Evolutionary conservation across 2,888 invertebrate genomes (phyloP), one percentile per base, ranked within the genome.

Genomic region (Diadegma fenestrale): DNA sequence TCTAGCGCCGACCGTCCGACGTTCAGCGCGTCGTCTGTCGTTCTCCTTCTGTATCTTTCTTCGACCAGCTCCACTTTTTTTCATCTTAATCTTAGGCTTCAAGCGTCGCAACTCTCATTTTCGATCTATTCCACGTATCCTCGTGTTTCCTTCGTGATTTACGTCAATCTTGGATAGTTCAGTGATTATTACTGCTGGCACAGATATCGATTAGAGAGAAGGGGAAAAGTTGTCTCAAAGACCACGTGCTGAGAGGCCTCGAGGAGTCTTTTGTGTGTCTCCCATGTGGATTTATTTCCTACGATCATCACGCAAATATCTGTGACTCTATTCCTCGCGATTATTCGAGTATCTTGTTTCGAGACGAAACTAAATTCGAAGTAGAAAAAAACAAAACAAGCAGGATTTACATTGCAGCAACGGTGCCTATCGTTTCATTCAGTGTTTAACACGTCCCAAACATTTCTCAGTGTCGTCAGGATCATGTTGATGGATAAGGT

Each of bases 1-100:
- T 92, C 91, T 91, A 92, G 92, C 91, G 90, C 90, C 93, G 93
- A 93, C 93, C 91, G 90, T 88, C 88, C 88, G 89, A 89, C 90
- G 89, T 87, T 89, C 89, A 87, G 87, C 88, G 86, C 82, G 85
- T 72, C 87, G 86, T 76, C 81, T 78, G 75, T 80, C 73, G 77
- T 72, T 82, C 82, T 77, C 73, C 75, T 80, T 83, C 86, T 51
- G 80, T 76, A 82, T 83, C 91, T 90, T 90, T 90, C 66, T 45
- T 80, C 48, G 72, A 68, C 72, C 48, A 66, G 51, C 51, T 64
- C 33, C 26, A 72, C 76, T 61, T 82, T 54, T 81, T 58, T 68
- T 43, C 7, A 51, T 43, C 66, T 12, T 26, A 22, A 14, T 76
- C 33, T 12, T 3, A 51, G 22, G 33, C 26, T 77, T n/a, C 41